Conservation (phyloP, 2,113 vertebrate species). For the Capricornis sumatraensis region DNA sequence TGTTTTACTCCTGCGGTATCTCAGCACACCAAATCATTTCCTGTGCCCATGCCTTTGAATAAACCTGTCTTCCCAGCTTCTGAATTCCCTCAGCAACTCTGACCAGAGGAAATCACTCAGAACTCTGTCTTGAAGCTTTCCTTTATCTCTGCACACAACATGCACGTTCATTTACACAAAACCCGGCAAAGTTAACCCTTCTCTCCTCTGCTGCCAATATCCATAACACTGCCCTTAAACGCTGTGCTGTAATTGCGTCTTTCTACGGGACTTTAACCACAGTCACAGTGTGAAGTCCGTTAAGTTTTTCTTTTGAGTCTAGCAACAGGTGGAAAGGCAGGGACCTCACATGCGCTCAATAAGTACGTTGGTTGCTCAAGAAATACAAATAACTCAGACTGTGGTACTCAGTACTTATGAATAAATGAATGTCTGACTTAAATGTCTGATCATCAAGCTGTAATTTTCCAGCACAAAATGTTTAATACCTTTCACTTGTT, state of each 20-base stretch:
- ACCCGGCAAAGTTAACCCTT: background rate
- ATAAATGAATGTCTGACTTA: background rate
- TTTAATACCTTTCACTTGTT: background rate
- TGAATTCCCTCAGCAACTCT: background rate
- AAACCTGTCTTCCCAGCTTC: background rate
- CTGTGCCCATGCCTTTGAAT: background rate
- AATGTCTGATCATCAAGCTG: background rate
- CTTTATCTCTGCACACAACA: background rate
- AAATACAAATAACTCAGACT: background rate
- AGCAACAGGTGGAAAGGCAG: background rate
- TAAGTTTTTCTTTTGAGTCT: background rate
- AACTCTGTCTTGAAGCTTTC: background rate
- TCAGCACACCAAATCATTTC: background rate
- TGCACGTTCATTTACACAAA: background rate
- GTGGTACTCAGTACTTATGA: background rate
- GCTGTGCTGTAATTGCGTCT: rapidly evolving
- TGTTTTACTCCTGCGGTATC: background rate
- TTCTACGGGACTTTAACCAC: background rate
- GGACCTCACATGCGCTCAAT: background rate
- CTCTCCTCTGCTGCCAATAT: rapidly evolving
- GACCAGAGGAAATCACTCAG: background rate
- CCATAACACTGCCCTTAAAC: background rate
- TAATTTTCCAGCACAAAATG: background rate
- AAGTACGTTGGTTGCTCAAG: background rate
- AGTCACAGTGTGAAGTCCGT: background rate